Conservation (phyloP, 2,888 invertebrate species). For the Tipula vernalis region DNA sequence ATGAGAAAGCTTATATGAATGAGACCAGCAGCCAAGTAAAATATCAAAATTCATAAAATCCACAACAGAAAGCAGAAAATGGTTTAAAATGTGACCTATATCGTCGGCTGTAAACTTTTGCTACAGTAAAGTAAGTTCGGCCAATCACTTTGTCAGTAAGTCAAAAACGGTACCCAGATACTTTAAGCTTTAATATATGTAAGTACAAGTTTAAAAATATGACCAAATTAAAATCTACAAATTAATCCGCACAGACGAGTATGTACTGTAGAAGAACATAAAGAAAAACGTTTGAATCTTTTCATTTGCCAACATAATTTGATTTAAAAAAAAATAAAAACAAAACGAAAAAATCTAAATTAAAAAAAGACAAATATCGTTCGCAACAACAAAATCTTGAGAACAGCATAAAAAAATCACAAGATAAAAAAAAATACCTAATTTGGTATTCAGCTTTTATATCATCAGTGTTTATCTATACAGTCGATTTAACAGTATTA, state of each 20-base stretch:
- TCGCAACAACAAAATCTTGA: not conserved
- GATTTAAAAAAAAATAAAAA: not conserved
- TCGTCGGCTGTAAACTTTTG: too few relatives aligned
- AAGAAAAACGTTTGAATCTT: not conserved
- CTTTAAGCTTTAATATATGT: too few relatives aligned
- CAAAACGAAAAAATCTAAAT: not conserved
- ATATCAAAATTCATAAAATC: too few relatives aligned
- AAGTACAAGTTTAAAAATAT: too few relatives aligned
- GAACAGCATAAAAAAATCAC: not conserved
- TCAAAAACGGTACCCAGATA: too few relatives aligned
- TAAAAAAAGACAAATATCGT: not conserved
- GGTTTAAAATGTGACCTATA: too few relatives aligned
- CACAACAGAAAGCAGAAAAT: too few relatives aligned
- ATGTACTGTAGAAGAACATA: not conserved
- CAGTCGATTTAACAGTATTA: slow-evolving; percentile 9
- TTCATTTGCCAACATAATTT: not conserved
- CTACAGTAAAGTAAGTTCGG: too few relatives aligned
- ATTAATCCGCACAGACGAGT: not conserved
- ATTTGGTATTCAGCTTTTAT: slow-evolving; percentile 7
- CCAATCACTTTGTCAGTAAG: too few relatives aligned
- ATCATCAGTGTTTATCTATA: slow-evolving; percentile 9
- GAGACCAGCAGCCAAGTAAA: too few relatives aligned
- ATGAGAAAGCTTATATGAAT: too few relatives aligned
- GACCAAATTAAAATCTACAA: not conserved
- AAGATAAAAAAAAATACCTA: not conserved